These are phyloP conservation scores for Muscidifurax raptorellus DNA, from an alignment of 1,140 invertebrate genomes.

Conservation along the genomic window DNA sequence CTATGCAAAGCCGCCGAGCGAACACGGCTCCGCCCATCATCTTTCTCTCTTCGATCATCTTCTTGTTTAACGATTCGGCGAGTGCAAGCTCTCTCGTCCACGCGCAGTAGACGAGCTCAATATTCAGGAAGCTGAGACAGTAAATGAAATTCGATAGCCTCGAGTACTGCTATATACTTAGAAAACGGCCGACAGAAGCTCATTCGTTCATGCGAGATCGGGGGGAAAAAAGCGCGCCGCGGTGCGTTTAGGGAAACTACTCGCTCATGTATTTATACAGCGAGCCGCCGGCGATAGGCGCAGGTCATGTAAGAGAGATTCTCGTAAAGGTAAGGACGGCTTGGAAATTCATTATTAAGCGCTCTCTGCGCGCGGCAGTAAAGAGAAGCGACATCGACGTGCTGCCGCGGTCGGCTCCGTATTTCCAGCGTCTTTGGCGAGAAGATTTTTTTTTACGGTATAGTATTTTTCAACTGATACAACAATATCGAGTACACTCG, in stretches of 20 bases:
- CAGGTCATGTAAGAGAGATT: slow-evolving; percentile 63
- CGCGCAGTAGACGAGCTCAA: too few species aligned
- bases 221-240: slow-evolving; percentile 6
- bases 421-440: background rate
- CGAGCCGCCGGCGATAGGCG: slow-evolving; percentile 57
- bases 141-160: background rate
- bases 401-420: background rate
- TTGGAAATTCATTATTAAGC: slow-evolving; percentile 73
- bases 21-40: slow-evolving; percentile 68
- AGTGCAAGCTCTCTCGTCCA: too few species aligned
- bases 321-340: slow-evolving; percentile 70
- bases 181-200: slow-evolving; percentile 14
- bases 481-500: background rate
- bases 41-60: too few species aligned
- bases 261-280: slow-evolving; percentile 69
- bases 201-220: slow-evolving; percentile 15
- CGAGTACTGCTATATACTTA: background rate
- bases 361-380: slow-evolving; percentile 56
- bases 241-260: slow-evolving; percentile 70
- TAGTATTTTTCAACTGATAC: background rate
- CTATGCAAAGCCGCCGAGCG: slow-evolving; percentile 72
- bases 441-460: too few species aligned
- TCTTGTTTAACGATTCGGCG: background rate
- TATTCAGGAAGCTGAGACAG: background rate
- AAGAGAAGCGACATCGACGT: slow-evolving; percentile 62